Evolutionary conservation across 2,888 invertebrate species (phyloP), one percentile per base, ranked within the genome.

Genomic region (Isoperla grammatica): DNA sequence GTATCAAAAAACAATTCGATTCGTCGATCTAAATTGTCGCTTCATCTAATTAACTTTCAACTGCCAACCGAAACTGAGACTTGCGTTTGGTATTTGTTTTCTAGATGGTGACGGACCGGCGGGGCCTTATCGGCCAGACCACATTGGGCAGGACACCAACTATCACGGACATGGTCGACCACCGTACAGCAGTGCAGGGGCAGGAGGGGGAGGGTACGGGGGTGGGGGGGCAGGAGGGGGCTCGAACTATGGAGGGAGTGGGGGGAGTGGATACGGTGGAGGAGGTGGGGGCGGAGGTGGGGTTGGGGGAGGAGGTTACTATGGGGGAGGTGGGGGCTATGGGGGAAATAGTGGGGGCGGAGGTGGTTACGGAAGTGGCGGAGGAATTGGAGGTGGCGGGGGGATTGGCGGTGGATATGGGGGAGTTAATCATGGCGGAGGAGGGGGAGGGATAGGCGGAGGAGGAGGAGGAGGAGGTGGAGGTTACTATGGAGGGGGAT

Each of bases 81-180:
- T n/a, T n/a, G n/a, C n/a, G n/a, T n/a, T n/a, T 29, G 29, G 15
- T 45, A 6, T 45, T 3, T 45, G 17, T 56, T 56, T 45, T 64
- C 58, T 73, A 64, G 76, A 76, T 63, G 72, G 72, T 9, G 72
- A 73, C 62, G 67, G 72, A 39, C 53, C 59, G 45, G 74, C 73
- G 58, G 67, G 69, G 20, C 71, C 70, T 22, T 73, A 73, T 61
- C 70, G 76, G 62, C 77, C 78, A 2, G 78, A 78, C 69, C 75
- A 76, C 15, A 64, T 77, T 22, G 78, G 76, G 2, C 76, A 76
- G 65, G 78, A 76, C 57, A 76, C 77, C 6, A 76, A 74, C 63
- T 75, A 73, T 59, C 68, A 68, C 37, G 69, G 70, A 3, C 70
- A 68, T 62, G 75, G 75, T 2, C 69, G 74, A 65, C 76, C 76